Conservation (phyloP, 2,797 vertebrate species). For the Steatocranus sp. region DNA sequence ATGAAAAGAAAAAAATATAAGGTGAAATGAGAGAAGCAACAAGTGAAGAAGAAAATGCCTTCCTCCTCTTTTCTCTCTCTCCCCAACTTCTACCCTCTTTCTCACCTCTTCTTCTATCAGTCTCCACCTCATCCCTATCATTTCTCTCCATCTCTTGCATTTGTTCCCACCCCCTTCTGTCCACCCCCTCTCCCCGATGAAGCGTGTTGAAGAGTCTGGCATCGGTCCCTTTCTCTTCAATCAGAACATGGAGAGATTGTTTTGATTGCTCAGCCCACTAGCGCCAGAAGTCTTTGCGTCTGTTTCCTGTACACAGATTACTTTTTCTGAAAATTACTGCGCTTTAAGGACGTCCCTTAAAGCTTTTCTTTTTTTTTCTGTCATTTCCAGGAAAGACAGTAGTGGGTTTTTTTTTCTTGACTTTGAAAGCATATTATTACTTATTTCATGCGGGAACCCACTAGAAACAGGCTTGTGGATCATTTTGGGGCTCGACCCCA, state of each 20-base stretch:
- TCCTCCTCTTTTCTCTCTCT: background rate
- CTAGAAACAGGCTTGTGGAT: constrained; percentile 40
- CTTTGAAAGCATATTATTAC: constrained; percentile 52
- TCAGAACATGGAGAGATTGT: constrained; percentile 66
- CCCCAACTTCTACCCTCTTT: background rate
- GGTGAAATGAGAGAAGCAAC: background rate
- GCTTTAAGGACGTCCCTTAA: constrained; percentile 31
- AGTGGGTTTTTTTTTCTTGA: constrained; percentile 13
- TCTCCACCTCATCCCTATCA: background rate
- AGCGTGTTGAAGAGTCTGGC: constrained; percentile 42
- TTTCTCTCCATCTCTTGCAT: background rate
- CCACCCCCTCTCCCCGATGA: background rate
- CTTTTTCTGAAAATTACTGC: constrained; percentile 58
- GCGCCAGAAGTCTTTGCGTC: constrained; percentile 64
- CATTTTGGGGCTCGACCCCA: constrained; percentile 5
- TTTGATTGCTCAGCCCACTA: constrained; percentile 69
- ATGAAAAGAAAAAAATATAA: background rate
- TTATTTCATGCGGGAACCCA: constrained; percentile 49
- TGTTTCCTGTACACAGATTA: constrained; percentile 67
- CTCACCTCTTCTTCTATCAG: background rate
- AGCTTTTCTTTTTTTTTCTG: background rate
- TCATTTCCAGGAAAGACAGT: constrained; percentile 49
- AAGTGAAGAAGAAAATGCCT: background rate
- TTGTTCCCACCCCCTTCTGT: background rate
- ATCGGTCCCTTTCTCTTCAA: constrained; percentile 33